Percentiles rank a stretch among this genome's conserved stretches.
phyloP scores from a whole-genome alignment of 2,113 vertebrate species.

The Neomonachus schauinslandi region DNA sequence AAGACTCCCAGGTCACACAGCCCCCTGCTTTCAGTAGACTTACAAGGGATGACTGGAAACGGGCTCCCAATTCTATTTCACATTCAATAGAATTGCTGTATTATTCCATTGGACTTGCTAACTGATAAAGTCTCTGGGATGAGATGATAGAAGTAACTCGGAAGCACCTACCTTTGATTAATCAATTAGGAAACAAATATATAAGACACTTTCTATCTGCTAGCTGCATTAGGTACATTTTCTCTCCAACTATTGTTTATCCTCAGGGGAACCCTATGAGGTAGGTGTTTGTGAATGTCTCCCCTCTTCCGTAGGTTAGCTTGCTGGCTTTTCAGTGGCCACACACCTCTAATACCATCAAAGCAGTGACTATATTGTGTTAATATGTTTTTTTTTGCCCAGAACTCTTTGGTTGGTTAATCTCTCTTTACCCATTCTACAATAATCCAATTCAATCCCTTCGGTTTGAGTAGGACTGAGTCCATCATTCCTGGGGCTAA shows the following conservation, averaged over 20 bases:
- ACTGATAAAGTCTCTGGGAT: not conserved
- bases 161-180: not conserved
- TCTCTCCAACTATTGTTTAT: not conserved
- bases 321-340: not conserved
- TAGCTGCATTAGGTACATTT: not conserved
- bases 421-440: not conserved
- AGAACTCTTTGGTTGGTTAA: conserved; percentile 14
- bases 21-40: not conserved
- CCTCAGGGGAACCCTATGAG: not conserved
- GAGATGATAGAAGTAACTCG: not conserved
- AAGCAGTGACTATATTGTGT: not conserved
- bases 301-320: not conserved
- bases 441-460: not conserved
- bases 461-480: conserved; percentile 46
- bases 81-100: not conserved
- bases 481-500: not conserved
- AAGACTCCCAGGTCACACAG: not conserved
- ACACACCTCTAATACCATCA: not conserved
- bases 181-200: conserved; percentile 6
- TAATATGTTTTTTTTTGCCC: not conserved
- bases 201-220: not conserved
- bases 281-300: not conserved
- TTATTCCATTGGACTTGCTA: not conserved
- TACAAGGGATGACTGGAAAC: not conserved
- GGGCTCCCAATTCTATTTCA: not conserved